Percentiles rank a stretch among this genome's conserved stretches.
Evolutionary conservation across 2,113 vertebrate species (phyloP).

Genomic region (Jacana jacana): DNA sequence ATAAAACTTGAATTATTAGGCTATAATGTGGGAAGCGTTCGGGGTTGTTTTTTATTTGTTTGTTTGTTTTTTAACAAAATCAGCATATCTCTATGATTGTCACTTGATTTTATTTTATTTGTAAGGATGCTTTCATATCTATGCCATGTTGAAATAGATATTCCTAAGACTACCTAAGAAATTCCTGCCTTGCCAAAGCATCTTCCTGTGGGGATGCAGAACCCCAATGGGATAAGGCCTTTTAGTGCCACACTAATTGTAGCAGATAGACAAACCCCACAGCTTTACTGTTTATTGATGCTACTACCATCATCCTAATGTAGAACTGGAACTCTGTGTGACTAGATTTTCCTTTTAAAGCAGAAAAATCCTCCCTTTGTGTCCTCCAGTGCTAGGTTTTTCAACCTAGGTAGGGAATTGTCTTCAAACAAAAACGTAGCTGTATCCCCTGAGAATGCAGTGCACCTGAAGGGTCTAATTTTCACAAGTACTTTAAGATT

Average conservation of each 20-base stretch:
- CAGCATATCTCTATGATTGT: neutral
- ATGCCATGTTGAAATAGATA: neutral
- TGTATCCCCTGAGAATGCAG: neutral
- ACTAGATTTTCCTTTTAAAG: neutral
- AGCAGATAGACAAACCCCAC: neutral
- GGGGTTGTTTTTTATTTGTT: too few relatives aligned
- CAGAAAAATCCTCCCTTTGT: neutral
- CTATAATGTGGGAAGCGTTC: neutral
- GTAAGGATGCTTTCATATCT: neutral
- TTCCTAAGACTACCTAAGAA: neutral
- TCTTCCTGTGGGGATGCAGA: neutral
- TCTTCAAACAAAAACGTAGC: neutral
- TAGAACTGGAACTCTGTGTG: neutral
- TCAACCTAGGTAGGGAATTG: neutral
- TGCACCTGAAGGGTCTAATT: neutral
- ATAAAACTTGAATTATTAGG: neutral
- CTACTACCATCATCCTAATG: neutral
- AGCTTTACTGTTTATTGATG: neutral
- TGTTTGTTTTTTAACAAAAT: too few relatives aligned
- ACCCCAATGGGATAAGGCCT: neutral
- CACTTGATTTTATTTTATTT: neutral
- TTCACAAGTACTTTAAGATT: neutral
- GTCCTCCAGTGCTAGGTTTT: neutral
- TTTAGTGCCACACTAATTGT: neutral
- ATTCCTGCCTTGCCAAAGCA: neutral